phyloP scores from a whole-genome alignment of 2,797 vertebrate genomes.

The Helostoma temminkii region DNA sequence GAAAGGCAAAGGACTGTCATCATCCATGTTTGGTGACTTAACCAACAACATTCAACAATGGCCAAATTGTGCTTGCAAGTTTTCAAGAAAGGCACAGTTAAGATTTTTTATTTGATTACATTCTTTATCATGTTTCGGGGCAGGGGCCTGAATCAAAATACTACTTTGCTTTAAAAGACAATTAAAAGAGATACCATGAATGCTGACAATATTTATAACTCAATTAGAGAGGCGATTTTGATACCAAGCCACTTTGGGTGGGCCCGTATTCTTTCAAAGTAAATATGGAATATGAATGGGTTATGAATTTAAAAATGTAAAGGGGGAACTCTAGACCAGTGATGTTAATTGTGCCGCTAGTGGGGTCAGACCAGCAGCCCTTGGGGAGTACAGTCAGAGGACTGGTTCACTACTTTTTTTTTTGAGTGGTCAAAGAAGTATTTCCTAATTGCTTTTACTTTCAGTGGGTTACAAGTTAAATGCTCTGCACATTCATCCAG shows the following conservation, averaged over 20 bases:
- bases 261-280: conserved; percentile 1
- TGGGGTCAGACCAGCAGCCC: conserved; percentile 34
- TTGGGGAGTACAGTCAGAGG: conserved; percentile 4
- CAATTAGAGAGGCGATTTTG: conserved; percentile 14
- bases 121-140: conserved; percentile 17
- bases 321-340: conserved; percentile 14
- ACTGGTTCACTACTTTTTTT: conserved; percentile 15
- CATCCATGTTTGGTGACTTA: neutral
- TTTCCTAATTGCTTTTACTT: conserved; percentile 77
- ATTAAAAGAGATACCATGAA: conserved; percentile 29
- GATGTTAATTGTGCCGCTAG: conserved; percentile 60
- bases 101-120: conserved; percentile 16
- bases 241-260: conserved; percentile 15
- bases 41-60: conserved; percentile 1
- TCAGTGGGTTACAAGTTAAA: conserved; percentile 78
- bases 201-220: conserved; percentile 18
- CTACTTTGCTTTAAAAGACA: conserved; percentile 31
- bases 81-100: conserved; percentile 1
- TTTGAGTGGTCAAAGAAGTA: conserved; percentile 60
- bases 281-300: conserved; percentile 45
- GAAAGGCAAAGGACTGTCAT: neutral
- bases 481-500: conserved; percentile 71
- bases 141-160: conserved; percentile 13
- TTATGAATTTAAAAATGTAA: conserved; percentile 48
- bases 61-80: neutral